phyloP scores from a whole-genome alignment of 2,888 invertebrate species.

The Chirona hameri region DNA sequence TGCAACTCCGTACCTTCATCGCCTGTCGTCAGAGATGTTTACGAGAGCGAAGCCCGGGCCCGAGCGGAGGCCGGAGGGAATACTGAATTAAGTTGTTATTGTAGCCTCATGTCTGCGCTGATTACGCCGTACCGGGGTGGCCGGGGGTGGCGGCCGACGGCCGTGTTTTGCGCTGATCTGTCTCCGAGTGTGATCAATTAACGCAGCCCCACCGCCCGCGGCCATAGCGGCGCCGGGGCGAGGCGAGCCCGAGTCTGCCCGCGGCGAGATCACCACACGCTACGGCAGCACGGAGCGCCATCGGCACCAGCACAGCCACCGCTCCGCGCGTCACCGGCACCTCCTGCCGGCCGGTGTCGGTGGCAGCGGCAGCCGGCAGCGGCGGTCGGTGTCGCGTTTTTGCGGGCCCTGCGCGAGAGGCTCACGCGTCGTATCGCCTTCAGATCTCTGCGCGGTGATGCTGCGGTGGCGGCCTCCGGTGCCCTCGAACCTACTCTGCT shows the following conservation, averaged over 20 bases:
- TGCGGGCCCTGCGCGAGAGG: not conserved
- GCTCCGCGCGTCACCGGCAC: not conserved
- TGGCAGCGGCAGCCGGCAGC: not conserved
- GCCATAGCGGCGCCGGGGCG: not conserved
- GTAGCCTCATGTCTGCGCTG: constrained; percentile 11
- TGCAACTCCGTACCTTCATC: not conserved
- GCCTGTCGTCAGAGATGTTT: not conserved
- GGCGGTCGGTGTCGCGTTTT: not conserved
- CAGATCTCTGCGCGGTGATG: no score
- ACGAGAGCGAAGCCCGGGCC: not conserved
- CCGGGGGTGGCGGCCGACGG: not conserved
- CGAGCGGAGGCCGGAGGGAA: not conserved
- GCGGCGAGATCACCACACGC: no score
- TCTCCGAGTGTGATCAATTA: constrained; percentile 7
- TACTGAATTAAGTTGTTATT: constrained; percentile 26
- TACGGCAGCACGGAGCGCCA: no score
- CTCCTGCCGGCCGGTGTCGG: not conserved
- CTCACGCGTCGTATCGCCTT: not conserved
- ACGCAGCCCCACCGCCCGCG: not conserved
- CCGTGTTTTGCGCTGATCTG: constrained; percentile 13
- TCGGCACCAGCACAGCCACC: no score
- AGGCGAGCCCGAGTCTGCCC: not conserved
- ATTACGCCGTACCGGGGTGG: not conserved
- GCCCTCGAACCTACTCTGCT: no score
- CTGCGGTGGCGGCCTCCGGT: no score